A percentile compares a stretch with the other conserved stretches of the same genome.
Evolutionary conservation across 1,140 invertebrate genomes (phyloP).

Genomic region (Latrodectus geometricus): DNA sequence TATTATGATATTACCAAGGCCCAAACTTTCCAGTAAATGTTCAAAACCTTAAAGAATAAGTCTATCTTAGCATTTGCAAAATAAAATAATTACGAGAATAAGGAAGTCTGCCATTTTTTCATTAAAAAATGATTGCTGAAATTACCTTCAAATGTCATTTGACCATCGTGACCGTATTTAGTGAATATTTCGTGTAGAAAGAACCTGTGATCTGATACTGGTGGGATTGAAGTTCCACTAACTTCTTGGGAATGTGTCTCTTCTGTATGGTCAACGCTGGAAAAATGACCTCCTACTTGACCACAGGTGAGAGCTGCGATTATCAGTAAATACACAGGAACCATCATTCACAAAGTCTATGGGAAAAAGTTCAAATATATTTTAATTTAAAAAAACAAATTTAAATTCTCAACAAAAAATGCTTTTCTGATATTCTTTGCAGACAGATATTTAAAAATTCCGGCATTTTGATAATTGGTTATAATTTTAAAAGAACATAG

Average conservation of each 20-base stretch:
- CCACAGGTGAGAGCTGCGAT: too few species aligned
- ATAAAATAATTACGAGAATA: background rate
- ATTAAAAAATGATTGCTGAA: background rate
- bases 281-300: background rate
- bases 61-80: background rate
- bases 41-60: constrained; percentile 60
- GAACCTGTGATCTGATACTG: constrained; percentile 52
- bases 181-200: constrained; percentile 62
- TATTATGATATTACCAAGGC: constrained; percentile 60
- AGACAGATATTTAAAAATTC: too few species aligned
- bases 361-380: too few species aligned
- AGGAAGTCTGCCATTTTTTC: background rate
- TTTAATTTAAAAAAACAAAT: too few species aligned
- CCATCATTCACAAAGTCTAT: too few species aligned
- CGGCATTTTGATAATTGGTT: too few species aligned
- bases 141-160: constrained; percentile 64
- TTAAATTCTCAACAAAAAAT: too few species aligned
- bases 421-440: too few species aligned
- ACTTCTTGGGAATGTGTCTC: background rate
- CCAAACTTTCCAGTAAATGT: constrained; percentile 63
- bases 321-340: too few species aligned
- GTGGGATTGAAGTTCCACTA: background rate
- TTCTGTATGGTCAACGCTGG: background rate
- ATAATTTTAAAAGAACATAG: too few species aligned
- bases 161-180: constrained; percentile 63